These are phyloP conservation scores for Sturmia bella DNA, from an alignment of 2,888 invertebrate genomes.

Conservation along the genomic window DNA sequence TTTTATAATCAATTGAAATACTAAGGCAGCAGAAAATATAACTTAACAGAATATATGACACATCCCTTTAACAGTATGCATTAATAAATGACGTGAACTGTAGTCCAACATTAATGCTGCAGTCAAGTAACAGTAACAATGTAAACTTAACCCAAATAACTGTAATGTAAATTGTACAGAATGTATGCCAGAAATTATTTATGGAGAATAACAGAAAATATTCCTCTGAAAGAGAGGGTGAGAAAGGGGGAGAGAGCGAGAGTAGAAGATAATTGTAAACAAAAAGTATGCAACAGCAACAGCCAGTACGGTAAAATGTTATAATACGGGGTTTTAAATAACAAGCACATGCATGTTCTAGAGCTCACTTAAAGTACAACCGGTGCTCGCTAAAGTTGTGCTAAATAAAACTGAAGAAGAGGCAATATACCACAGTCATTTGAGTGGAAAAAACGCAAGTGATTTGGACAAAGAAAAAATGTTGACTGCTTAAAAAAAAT, in stretches of 20 bases:
- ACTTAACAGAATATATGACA: constrained; percentile 36
- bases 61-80: constrained; percentile 25
- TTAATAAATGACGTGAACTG: constrained; percentile 56
- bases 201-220: constrained; percentile 4
- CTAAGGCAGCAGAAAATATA: too few relatives aligned
- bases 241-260: too few relatives aligned
- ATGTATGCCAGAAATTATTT: not conserved
- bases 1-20: too few relatives aligned
- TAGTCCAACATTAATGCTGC: constrained; percentile 17
- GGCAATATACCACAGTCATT: constrained; percentile 17
- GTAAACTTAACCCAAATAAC: constrained; percentile 64
- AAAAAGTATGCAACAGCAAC: constrained; percentile 17
- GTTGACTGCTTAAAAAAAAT: not conserved
- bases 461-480: constrained; percentile 28
- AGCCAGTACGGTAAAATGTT: constrained; percentile 36
- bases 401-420: constrained; percentile 50
- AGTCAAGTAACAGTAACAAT: constrained; percentile 42
- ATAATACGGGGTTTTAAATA: constrained; percentile 67
- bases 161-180: constrained; percentile 36
- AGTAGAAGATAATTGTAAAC: constrained; percentile 8
- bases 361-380: constrained; percentile 72
- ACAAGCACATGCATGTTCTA: constrained; percentile 61
- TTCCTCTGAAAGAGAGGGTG: too few relatives aligned
- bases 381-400: constrained; percentile 71
- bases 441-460: constrained; percentile 8